These are phyloP conservation scores for Yasuhikotakia modesta DNA, from an alignment of 2,797 vertebrate genomes.

Conservation along the genomic window DNA sequence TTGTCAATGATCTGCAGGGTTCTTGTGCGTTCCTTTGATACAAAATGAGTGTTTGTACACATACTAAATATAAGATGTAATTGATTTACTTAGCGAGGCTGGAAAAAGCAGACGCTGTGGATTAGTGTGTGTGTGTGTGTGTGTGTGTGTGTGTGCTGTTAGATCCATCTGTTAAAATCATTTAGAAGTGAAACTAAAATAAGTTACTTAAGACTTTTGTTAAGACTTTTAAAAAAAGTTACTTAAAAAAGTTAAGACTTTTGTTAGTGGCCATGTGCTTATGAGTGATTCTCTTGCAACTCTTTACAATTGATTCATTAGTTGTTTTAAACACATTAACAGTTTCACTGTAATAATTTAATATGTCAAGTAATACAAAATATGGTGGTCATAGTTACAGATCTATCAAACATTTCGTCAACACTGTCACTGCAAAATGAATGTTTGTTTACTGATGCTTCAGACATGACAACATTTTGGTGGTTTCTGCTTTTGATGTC, in stretches of 20 bases:
- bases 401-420: not conserved
- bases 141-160: not conserved
- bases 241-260: too few species aligned
- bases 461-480: not conserved
- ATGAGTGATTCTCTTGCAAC: not conserved
- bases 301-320: too few species aligned
- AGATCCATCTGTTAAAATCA: conserved; percentile 31
- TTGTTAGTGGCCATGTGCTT: not conserved
- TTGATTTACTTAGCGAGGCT: not conserved
- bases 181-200: conserved; percentile 13
- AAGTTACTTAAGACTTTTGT: too few species aligned
- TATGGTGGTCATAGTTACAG: not conserved
- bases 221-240: too few species aligned
- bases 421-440: not conserved
- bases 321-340: not conserved
- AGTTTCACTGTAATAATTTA: not conserved
- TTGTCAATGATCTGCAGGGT: not conserved
- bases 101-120: not conserved
- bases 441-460: not conserved
- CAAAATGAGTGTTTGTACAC: not conserved
- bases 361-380: not conserved
- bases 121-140: not conserved
- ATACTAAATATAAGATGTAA: not conserved
- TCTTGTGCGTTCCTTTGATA: not conserved
- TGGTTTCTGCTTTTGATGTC: not conserved